These are phyloP conservation scores for Lophotriccus pileatus DNA, from an alignment of 2,797 vertebrate species.

Conservation along the genomic window DNA sequence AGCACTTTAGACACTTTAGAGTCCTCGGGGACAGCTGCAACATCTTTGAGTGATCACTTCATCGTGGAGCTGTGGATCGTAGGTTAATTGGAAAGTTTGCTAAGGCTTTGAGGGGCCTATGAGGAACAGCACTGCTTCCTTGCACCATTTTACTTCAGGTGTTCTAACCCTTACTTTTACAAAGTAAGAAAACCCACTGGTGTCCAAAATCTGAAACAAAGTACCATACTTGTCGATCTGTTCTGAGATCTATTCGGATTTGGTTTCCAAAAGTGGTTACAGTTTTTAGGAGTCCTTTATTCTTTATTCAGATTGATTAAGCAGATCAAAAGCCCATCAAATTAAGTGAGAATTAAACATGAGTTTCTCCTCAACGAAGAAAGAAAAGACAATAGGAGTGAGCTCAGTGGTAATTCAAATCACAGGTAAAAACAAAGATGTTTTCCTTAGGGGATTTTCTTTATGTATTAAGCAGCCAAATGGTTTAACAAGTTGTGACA, in stretches of 20 bases:
- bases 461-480: not conserved
- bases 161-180: not conserved
- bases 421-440: not conserved
- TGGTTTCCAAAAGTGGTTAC: not conserved
- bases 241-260: not conserved
- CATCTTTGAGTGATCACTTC: slow-evolving; percentile 14
- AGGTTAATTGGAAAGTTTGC: slow-evolving; percentile 51
- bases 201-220: not conserved
- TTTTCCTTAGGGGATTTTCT: slow-evolving; percentile 2
- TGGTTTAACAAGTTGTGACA: slow-evolving; percentile 28
- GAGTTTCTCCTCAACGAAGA: not conserved
- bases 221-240: not conserved
- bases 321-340: not conserved
- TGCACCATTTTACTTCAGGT: not conserved
- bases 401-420: not conserved
- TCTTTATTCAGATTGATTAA: not conserved
- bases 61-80: not conserved
- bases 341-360: not conserved
- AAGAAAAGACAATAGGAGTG: not conserved
- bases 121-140: not conserved
- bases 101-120: not conserved
- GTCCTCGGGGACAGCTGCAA: slow-evolving; percentile 22
- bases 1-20: slow-evolving; percentile 31
- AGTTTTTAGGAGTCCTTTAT: not conserved
- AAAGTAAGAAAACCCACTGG: not conserved